A percentile compares a stretch with the other conserved stretches of the same genome.
These are phyloP conservation scores for Heliopora coerulea DNA, from an alignment of 92 coral and sea anemone species.

Conservation along the genomic window DNA sequence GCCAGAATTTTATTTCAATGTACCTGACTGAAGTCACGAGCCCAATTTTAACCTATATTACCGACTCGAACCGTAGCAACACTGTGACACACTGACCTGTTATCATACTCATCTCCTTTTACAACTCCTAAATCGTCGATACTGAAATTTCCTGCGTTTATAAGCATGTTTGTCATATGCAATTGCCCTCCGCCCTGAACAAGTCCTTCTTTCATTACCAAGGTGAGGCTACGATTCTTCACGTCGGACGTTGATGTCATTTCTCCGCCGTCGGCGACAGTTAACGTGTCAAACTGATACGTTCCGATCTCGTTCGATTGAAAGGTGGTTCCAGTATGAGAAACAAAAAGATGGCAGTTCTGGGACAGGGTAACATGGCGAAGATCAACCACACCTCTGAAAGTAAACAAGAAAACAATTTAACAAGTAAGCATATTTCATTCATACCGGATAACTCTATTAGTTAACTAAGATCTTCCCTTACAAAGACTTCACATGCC, in stretches of 20 bases:
- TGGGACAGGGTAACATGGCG: constrained; percentile 68
- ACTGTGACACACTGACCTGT: constrained; percentile 70
- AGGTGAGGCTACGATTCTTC: constrained; percentile 53
- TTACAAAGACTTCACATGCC: too few relatives aligned
- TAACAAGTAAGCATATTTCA: too few relatives aligned
- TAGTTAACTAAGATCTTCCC: too few relatives aligned
- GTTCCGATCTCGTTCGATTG: constrained; percentile 72
- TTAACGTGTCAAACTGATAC: constrained; percentile 71
- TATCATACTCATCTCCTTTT: constrained; percentile 63
- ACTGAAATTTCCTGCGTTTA: constrained; percentile 73
- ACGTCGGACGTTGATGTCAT: constrained; percentile 82
- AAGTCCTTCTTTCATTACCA: constrained; percentile 64
- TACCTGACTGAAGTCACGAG: too few relatives aligned
- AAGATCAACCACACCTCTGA: constrained; percentile 78
- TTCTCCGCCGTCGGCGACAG: constrained; percentile 88
- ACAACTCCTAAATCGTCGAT: constrained; percentile 82
- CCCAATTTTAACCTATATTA: too few relatives aligned
- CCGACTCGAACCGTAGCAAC: too few relatives aligned
- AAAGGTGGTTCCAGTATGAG: constrained; percentile 78
- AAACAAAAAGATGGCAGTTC: constrained; percentile 69
- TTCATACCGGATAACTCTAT: too few relatives aligned
- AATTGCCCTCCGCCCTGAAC: constrained; percentile 78
- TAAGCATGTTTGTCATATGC: constrained; percentile 73
- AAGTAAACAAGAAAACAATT: background rate
- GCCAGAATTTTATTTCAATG: too few relatives aligned